Conservation (phyloP, 2,797 vertebrate species). For the Coregonus ussuriensis region DNA sequence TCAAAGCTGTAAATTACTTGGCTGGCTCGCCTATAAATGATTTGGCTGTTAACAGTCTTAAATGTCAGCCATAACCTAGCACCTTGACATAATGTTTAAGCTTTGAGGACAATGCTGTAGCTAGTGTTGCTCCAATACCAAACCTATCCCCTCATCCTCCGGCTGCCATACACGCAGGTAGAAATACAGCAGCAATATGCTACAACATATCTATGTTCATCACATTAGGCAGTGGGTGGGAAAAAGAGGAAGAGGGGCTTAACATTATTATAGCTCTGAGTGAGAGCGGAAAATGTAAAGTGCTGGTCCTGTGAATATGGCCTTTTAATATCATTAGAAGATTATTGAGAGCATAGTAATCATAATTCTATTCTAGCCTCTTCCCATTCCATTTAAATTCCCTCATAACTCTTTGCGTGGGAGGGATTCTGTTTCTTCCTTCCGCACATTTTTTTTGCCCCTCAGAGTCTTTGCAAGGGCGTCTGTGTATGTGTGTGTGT, state of each 20-base stretch:
- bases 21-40: not conserved
- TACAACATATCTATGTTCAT: not conserved
- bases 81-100: not conserved
- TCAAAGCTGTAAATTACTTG: not conserved
- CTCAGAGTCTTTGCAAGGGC: slow-evolving; percentile 2
- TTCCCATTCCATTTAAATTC: slow-evolving; percentile 7
- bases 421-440: slow-evolving; percentile 18
- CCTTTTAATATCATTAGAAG: slow-evolving; percentile 9
- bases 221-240: not conserved
- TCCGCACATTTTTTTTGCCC: slow-evolving; percentile 30
- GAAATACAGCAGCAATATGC: not conserved
- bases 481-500: not conserved
- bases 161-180: not conserved
- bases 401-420: slow-evolving; percentile 7
- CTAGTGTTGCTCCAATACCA: not conserved
- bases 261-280: slow-evolving; percentile 2
- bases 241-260: not conserved
- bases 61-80: not conserved
- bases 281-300: not conserved
- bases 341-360: slow-evolving; percentile 11
- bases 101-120: not conserved
- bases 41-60: not conserved
- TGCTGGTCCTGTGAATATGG: not conserved
- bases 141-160: not conserved
- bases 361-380: slow-evolving; percentile 12